These are phyloP conservation scores for Bradypodion ventrale DNA, from an alignment of 2,797 vertebrate genomes.

Conservation along the genomic window DNA sequence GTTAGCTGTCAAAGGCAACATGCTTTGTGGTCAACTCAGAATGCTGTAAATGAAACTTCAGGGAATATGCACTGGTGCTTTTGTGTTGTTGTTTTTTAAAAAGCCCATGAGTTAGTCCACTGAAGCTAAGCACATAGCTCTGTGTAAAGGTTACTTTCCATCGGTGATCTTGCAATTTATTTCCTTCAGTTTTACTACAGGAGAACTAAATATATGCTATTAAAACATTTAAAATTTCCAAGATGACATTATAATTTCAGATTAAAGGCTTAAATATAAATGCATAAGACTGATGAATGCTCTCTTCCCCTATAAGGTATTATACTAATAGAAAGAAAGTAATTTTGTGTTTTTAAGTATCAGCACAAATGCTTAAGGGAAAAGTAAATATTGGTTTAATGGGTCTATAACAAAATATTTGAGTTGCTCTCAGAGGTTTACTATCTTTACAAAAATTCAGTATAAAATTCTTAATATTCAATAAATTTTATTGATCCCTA, in stretches of 20 bases:
- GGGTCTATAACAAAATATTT: not conserved
- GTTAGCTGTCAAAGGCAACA: constrained; percentile 53
- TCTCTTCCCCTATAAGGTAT: not conserved
- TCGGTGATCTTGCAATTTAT: constrained; percentile 60
- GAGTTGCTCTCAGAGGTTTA: not conserved
- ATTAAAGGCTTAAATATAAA: not conserved
- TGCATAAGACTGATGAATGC: not conserved
- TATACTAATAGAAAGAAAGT: not conserved
- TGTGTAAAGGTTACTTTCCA: constrained; percentile 69
- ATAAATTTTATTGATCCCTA: constrained; percentile 11
- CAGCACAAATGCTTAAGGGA: not conserved
- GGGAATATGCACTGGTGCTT: constrained; percentile 61
- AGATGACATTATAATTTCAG: constrained; percentile 5
- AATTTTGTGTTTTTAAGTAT: constrained; percentile 2
- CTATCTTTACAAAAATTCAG: constrained; percentile 21
- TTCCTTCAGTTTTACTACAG: constrained; percentile 55
- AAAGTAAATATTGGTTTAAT: not conserved
- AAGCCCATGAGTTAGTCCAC: constrained; percentile 51
- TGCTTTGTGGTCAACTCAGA: constrained; percentile 57
- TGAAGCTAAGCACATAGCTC: constrained; percentile 60
- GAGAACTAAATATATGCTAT: constrained; percentile 35
- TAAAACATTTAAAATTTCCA: constrained; percentile 15
- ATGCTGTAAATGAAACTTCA: constrained; percentile 64
- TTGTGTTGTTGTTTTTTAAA: constrained; percentile 45
- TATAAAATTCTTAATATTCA: constrained; percentile 4